Conservation (phyloP, 2,797 vertebrate genomes). For the Mus spretus region DNA sequence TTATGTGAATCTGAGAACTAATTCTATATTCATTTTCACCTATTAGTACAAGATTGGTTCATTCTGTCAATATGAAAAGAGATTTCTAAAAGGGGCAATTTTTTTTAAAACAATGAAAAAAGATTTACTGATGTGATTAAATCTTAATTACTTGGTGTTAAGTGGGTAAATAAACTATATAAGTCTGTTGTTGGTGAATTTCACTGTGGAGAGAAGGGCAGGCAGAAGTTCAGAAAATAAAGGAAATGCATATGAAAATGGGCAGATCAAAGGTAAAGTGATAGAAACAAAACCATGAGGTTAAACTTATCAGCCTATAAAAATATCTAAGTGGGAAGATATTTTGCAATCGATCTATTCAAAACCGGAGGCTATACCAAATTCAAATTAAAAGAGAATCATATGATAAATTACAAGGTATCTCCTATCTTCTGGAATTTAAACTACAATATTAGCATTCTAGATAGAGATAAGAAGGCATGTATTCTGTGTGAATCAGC, state of each 20-base stretch:
- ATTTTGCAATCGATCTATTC: not conserved
- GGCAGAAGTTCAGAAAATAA: not conserved
- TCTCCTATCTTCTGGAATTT: not conserved
- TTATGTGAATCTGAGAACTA: not conserved
- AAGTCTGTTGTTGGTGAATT: not conserved
- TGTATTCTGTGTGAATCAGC: not conserved
- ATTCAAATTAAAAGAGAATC: not conserved
- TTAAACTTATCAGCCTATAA: not conserved
- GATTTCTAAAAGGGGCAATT: not conserved
- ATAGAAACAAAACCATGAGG: not conserved
- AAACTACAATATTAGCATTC: not conserved
- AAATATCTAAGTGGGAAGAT: not conserved
- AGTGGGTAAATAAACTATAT: not conserved
- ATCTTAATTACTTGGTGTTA: not conserved
- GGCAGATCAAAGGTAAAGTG: not conserved
- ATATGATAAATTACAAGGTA: not conserved
- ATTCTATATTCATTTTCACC: not conserved
- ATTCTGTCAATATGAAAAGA: not conserved
- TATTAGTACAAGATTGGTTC: not conserved
- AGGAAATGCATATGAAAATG: accelerated
- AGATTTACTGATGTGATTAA: not conserved
- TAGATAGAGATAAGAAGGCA: not conserved
- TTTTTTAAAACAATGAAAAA: not conserved
- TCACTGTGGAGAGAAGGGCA: not conserved
- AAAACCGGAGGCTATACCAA: not conserved